Percentiles rank a stretch among this genome's conserved stretches.
These are phyloP conservation scores for Nomia melanderi DNA, from an alignment of 1,140 invertebrate genomes.

Conservation along the genomic window DNA sequence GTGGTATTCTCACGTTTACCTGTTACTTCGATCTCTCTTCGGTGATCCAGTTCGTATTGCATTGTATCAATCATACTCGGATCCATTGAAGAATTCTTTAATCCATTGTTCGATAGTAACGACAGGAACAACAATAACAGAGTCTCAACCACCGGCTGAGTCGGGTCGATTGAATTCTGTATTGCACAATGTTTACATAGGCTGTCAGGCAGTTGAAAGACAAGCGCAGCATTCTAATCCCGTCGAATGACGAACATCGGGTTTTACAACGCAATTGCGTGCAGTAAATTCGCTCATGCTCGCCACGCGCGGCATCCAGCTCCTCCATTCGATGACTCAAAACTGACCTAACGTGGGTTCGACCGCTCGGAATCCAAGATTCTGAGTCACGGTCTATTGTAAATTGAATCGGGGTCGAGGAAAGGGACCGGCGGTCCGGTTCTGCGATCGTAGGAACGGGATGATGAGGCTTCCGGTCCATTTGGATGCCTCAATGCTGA, in stretches of 20 bases:
- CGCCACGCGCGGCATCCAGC: neutral
- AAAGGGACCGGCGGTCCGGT: constrained; percentile 10
- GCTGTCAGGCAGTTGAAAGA: neutral
- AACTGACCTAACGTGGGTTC: constrained; percentile 19
- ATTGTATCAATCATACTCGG: too few relatives aligned
- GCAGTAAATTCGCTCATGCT: neutral
- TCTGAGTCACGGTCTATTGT: constrained; percentile 43
- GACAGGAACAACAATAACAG: too few relatives aligned
- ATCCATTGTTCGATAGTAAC: too few relatives aligned
- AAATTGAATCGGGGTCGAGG: constrained; percentile 31
- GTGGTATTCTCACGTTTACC: too few relatives aligned
- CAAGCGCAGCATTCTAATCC: constrained; percentile 29
- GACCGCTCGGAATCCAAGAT: constrained; percentile 22
- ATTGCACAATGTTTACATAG: neutral
- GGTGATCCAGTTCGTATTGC: too few relatives aligned
- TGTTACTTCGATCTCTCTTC: too few relatives aligned
- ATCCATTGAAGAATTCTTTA: too few relatives aligned
- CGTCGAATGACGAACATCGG: neutral
- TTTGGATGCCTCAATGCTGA: constrained; percentile 53
- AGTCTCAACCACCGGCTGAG: too few relatives aligned
- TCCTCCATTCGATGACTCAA: constrained; percentile 19
- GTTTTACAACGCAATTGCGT: constrained; percentile 2
- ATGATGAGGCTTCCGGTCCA: constrained; percentile 59
- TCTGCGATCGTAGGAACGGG: neutral
- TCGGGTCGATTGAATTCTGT: neutral